Conservation (phyloP, 2,113 vertebrate species). For the Mastomys natalensis region DNA sequence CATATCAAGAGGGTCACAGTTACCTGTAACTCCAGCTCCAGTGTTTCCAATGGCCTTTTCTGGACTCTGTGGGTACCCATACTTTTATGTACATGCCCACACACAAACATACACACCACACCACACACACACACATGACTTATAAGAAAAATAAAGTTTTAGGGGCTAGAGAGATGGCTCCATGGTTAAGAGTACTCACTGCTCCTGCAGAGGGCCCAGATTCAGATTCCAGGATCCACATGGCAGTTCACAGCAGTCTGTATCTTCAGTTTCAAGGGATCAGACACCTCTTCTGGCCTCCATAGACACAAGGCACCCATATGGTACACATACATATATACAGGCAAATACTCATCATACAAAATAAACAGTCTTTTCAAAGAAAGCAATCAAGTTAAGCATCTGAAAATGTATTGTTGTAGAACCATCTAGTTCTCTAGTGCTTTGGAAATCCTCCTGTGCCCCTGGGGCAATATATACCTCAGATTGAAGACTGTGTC, state of each 20-base stretch:
- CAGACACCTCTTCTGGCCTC: background rate
- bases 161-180: background rate
- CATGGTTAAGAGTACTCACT: background rate
- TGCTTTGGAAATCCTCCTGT: background rate
- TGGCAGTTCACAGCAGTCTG: background rate
- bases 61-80: background rate
- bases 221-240: background rate
- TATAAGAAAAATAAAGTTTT: background rate
- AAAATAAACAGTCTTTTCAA: background rate
- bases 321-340: background rate
- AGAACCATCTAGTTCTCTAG: background rate
- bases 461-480: background rate
- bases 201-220: background rate
- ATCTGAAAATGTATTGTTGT: background rate
- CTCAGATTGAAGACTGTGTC: background rate
- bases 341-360: too few relatives aligned
- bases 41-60: background rate
- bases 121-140: background rate
- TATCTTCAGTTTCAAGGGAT: background rate
- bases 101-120: background rate
- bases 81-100: background rate
- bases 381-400: conserved; percentile 10
- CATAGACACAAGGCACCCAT: background rate
- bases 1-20: background rate
- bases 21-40: background rate